These are phyloP conservation scores for Cygnus olor DNA, from an alignment of 2,797 vertebrate species.

Conservation along the genomic window DNA sequence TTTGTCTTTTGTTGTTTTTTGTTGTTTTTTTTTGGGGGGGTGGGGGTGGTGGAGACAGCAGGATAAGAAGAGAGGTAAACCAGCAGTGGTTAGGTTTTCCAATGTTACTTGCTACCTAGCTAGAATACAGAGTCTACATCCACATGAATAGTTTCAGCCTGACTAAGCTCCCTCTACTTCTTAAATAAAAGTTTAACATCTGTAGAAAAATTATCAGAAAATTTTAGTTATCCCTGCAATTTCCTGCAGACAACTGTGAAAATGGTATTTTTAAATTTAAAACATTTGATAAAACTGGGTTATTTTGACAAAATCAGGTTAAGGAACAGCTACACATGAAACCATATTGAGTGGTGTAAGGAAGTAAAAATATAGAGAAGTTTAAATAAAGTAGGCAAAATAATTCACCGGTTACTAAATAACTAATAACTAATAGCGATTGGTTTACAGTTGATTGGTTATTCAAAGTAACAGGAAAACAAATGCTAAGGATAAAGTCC, in stretches of 20 bases:
- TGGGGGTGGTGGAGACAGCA: not conserved
- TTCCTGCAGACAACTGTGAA: not conserved
- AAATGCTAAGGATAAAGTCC: not conserved
- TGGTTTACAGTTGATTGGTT: not conserved
- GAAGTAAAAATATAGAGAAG: not conserved
- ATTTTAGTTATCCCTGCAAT: not conserved
- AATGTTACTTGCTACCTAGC: not conserved
- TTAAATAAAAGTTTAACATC: not conserved
- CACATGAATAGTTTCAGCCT: not conserved
- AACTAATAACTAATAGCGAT: not conserved
- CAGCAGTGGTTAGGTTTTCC: not conserved
- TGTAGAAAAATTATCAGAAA: not conserved
- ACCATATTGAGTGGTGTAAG: not conserved
- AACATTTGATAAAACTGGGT: not conserved
- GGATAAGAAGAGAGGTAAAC: not conserved
- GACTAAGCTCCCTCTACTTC: not conserved
- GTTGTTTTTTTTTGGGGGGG: not conserved
- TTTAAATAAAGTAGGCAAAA: not conserved
- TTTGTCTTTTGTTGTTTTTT: not conserved
- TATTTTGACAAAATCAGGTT: not conserved
- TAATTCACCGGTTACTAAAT: not conserved
- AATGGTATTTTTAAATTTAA: not conserved
- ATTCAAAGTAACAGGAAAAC: not conserved
- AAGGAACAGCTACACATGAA: not conserved
- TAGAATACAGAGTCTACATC: fast-evolving